Percentiles rank a stretch among this genome's conserved stretches.
Conservation (phyloP, 2,888 invertebrate genomes). For the Cheilosia impressa region DNA sequence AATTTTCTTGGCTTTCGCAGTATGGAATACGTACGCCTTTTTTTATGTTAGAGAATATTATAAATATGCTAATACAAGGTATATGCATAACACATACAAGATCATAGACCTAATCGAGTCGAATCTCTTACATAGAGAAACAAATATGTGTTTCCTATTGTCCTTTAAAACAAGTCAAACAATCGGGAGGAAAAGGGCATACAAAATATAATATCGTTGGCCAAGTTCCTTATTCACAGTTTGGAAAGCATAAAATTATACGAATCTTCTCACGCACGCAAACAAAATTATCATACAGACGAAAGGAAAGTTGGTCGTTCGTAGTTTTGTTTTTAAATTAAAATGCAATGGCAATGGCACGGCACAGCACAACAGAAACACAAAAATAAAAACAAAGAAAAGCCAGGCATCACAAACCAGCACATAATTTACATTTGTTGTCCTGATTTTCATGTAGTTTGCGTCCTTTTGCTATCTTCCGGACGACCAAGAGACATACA, state of each 20-base stretch:
- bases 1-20: conserved; percentile 27
- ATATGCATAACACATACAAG: conserved; percentile 7
- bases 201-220: conserved; percentile 23
- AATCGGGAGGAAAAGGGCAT: conserved; percentile 23
- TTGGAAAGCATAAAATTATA: conserved; percentile 13
- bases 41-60: conserved; percentile 12
- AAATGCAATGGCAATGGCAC: conserved; percentile 38
- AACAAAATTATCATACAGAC: conserved; percentile 49
- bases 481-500: conserved; percentile 14
- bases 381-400: background rate
- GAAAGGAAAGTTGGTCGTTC: conserved; percentile 18
- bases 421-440: conserved; percentile 22
- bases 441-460: conserved; percentile 37
- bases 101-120: conserved; percentile 17
- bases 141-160: conserved; percentile 17
- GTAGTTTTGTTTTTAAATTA: conserved; percentile 12
- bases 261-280: conserved; percentile 51
- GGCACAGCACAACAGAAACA: background rate
- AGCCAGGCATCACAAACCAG: conserved; percentile 1
- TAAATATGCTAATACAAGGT: conserved; percentile 50
- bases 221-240: conserved; percentile 35
- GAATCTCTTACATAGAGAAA: conserved; percentile 15
- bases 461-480: conserved; percentile 9
- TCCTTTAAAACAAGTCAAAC: conserved; percentile 35
- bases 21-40: background rate